phyloP scores from a whole-genome alignment of 1,140 invertebrate species.

The Nephila pilipes region DNA sequence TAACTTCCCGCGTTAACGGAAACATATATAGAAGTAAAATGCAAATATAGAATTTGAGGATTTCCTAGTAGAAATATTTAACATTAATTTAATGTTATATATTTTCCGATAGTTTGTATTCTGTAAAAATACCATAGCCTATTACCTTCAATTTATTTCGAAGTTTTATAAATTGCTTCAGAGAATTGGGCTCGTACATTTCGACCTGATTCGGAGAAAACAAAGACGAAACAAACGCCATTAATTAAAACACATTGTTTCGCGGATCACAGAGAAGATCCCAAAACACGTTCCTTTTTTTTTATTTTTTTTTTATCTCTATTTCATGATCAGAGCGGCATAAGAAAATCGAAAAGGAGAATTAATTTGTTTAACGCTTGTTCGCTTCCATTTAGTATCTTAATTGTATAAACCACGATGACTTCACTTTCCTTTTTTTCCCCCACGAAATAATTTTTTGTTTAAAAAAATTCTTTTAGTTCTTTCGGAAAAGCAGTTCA shows the following conservation, averaged over 20 bases:
- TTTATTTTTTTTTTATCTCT: neutral
- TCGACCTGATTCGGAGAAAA: neutral
- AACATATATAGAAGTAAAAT: too few species aligned
- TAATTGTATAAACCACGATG: conserved; percentile 9
- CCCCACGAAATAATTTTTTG: too few species aligned
- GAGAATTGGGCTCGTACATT: too few species aligned
- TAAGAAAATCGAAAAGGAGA: neutral
- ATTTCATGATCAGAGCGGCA: neutral
- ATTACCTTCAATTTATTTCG: neutral
- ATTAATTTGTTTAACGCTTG: conserved; percentile 19
- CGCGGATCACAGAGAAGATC: neutral
- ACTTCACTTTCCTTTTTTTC: neutral
- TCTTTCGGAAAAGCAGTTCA: too few species aligned
- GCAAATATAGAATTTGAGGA: too few species aligned
- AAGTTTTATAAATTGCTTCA: neutral
- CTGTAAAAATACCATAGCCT: too few species aligned
- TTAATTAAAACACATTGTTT: conserved; percentile 1
- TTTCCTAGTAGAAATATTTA: too few species aligned
- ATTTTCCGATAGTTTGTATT: too few species aligned
- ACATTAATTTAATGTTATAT: too few species aligned
- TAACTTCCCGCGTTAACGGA: too few species aligned
- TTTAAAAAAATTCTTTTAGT: too few species aligned
- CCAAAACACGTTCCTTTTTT: neutral
- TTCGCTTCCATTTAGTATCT: neutral
- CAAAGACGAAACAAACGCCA: neutral